Conservation (phyloP, 2,888 invertebrate genomes). For the Platypus cylindrus region DNA sequence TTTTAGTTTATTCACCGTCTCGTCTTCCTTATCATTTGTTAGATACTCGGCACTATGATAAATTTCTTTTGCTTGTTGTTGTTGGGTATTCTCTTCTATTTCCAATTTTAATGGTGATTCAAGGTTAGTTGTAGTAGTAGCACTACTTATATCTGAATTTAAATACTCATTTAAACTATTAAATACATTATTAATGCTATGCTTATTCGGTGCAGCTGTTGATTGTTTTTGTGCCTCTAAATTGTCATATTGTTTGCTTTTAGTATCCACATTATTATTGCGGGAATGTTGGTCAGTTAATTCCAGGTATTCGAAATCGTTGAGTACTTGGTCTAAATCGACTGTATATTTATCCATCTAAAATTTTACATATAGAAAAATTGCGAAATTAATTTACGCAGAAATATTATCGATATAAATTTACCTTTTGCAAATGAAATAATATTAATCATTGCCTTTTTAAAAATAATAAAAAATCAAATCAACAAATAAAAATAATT, state of each 20-base stretch:
- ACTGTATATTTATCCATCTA: constrained; percentile 42
- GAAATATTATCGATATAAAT: neutral
- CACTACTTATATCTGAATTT: constrained; percentile 36
- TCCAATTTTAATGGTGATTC: too few species aligned
- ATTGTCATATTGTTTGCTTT: constrained; percentile 9
- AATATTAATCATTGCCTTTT: constrained; percentile 7
- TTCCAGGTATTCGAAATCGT: constrained; percentile 71
- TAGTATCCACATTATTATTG: too few species aligned
- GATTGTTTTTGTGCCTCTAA: neutral
- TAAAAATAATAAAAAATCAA: constrained; percentile 7
- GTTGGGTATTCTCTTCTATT: too few species aligned
- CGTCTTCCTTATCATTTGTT: too few species aligned
- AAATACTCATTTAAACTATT: constrained; percentile 50
- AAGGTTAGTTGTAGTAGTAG: too few species aligned
- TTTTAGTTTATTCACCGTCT: too few species aligned
- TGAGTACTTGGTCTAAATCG: constrained; percentile 72
- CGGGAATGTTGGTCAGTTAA: constrained; percentile 28
- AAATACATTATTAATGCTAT: constrained; percentile 48
- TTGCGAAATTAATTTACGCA: too few species aligned
- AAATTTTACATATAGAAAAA: too few species aligned
- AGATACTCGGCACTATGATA: too few species aligned
- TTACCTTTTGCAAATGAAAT: neutral
- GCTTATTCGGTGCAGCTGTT: constrained; percentile 23
- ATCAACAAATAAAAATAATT: constrained; percentile 4
- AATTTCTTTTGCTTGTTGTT: too few species aligned